Percentiles rank a stretch among this genome's conserved stretches.
These are phyloP conservation scores for Lymantria dispar DNA, from an alignment of 2,888 invertebrate species.

Conservation along the genomic window DNA sequence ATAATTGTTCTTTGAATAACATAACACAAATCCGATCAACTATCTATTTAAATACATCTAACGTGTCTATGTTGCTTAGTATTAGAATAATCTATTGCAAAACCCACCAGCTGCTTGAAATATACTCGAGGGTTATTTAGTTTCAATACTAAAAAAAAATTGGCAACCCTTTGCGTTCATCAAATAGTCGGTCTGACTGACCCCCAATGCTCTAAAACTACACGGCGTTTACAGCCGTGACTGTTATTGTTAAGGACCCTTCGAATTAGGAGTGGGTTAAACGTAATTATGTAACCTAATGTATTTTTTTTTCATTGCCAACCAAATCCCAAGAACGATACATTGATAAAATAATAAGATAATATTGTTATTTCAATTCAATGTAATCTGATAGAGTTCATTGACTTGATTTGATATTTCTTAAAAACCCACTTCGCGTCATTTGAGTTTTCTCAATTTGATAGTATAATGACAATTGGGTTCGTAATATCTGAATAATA, in stretches of 20 bases:
- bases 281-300: constrained; percentile 24
- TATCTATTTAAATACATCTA: constrained; percentile 36
- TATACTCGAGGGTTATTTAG: constrained; percentile 55
- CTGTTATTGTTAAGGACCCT: constrained; percentile 44
- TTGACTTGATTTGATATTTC: constrained; percentile 42
- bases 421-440: constrained; percentile 38
- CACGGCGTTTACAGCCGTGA: constrained; percentile 38
- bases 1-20: constrained; percentile 33
- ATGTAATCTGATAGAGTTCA: constrained; percentile 45
- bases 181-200: constrained; percentile 47
- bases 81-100: constrained; percentile 61
- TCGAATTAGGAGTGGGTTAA: constrained; percentile 26
- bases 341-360: constrained; percentile 5
- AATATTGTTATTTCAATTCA: constrained; percentile 22
- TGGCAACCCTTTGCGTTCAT: constrained; percentile 73
- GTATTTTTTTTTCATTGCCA: constrained; percentile 18
- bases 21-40: constrained; percentile 57
- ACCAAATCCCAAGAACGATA: constrained; percentile 12
- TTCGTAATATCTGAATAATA: background rate
- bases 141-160: constrained; percentile 61
- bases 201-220: constrained; percentile 57
- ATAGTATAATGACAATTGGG: constrained; percentile 45
- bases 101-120: constrained; percentile 60
- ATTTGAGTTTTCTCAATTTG: constrained; percentile 49
- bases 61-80: constrained; percentile 43